Evolutionary conservation across 2,797 vertebrate genomes (phyloP).

Genomic region (Lophius americanus): DNA sequence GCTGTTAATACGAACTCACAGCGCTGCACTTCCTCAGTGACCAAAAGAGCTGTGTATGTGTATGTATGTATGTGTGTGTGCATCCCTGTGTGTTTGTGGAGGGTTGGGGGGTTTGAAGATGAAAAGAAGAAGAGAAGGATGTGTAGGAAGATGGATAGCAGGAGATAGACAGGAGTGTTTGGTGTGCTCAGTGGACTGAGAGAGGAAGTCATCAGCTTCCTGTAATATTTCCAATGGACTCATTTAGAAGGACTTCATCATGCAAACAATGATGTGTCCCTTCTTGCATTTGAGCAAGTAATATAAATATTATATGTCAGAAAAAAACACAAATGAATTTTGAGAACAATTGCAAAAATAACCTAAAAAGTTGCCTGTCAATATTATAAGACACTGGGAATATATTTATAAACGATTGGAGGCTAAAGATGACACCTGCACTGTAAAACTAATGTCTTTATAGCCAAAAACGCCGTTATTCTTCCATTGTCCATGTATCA

Average conservation of each 20-base stretch:
- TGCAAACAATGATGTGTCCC: conserved; percentile 32
- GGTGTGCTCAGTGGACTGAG: conserved; percentile 57
- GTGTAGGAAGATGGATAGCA: conserved; percentile 51
- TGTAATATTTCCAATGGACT: conserved; percentile 62
- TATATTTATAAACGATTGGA: too few species aligned
- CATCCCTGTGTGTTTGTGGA: too few species aligned
- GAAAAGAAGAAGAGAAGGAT: conserved; percentile 26
- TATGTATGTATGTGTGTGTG: too few species aligned
- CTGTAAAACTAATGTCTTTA: too few species aligned
- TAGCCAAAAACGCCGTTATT: neutral
- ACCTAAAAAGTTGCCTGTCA: conserved; percentile 19
- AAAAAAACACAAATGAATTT: conserved; percentile 25
- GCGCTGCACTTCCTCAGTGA: too few species aligned
- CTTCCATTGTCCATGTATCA: conserved; percentile 5
- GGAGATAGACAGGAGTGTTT: conserved; percentile 59
- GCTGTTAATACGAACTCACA: too few species aligned
- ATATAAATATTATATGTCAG: conserved; percentile 25
- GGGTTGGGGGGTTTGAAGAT: neutral
- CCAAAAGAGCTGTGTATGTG: too few species aligned
- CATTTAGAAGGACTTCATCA: conserved; percentile 52
- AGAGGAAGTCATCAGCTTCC: conserved; percentile 69
- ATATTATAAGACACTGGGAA: conserved; percentile 16
- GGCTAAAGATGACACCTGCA: too few species aligned
- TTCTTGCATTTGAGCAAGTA: conserved; percentile 19
- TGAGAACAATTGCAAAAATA: neutral